Conservation (phyloP, 2,888 invertebrate species). For the Hirtodrosophila duncani region DNA sequence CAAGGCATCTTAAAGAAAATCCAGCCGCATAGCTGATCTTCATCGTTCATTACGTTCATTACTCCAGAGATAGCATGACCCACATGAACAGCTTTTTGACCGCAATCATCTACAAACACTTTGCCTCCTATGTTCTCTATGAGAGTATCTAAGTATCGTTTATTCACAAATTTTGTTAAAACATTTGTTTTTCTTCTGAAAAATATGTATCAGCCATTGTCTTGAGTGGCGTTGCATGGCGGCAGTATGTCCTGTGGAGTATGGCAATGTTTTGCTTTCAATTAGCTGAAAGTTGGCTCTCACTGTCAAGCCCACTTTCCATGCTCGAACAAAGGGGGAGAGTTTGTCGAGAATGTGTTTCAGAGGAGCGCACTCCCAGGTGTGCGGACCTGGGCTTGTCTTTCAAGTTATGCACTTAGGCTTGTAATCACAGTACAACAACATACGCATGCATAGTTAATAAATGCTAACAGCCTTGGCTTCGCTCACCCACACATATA, state of each 20-base stretch:
- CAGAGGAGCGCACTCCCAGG: not conserved
- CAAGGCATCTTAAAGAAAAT: too few relatives aligned
- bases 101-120: too few relatives aligned
- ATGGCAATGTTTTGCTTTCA: slow-evolving; percentile 13
- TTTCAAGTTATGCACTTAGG: slow-evolving; percentile 36
- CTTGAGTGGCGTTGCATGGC: slow-evolving; percentile 9
- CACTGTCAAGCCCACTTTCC: too few relatives aligned
- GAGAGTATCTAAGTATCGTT: too few relatives aligned
- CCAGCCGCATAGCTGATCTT: too few relatives aligned
- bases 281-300: slow-evolving; percentile 24
- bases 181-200: not conserved
- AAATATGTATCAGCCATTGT: slow-evolving; percentile 26
- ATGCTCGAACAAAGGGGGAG: slow-evolving; percentile 7
- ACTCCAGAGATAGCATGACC: too few relatives aligned
- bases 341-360: slow-evolving; percentile 27
- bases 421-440: slow-evolving; percentile 33
- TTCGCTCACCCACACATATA: too few relatives aligned
- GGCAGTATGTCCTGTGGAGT: not conserved
- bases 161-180: too few relatives aligned
- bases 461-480: slow-evolving; percentile 36
- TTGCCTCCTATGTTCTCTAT: too few relatives aligned
- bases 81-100: too few relatives aligned
- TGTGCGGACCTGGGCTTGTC: slow-evolving; percentile 13
- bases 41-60: too few relatives aligned
- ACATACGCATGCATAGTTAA: slow-evolving; percentile 54